Conservation (phyloP, 2,888 invertebrate genomes). For the Tryphoninae sp. region DNA sequence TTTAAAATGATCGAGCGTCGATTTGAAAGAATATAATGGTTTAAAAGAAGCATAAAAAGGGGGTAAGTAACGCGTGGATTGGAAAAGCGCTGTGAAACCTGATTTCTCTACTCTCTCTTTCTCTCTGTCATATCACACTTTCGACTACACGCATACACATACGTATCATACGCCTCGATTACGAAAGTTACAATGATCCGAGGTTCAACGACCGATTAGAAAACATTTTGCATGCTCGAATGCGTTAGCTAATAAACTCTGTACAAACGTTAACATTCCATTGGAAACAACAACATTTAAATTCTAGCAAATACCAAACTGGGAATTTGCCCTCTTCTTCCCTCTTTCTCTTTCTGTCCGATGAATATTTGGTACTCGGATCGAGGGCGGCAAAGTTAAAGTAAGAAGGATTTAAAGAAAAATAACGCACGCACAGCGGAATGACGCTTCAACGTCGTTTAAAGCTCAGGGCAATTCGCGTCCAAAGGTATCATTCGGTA, state of each 20-base stretch:
- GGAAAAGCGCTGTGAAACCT: conserved; percentile 32
- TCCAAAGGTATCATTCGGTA: no score
- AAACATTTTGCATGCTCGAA: conserved; percentile 65
- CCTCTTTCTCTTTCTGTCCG: background rate
- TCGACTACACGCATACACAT: conserved; percentile 28
- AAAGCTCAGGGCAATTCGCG: no score
- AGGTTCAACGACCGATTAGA: conserved; percentile 65
- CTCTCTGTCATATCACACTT: conserved; percentile 36
- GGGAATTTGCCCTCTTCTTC: conserved; percentile 43
- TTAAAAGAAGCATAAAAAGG: background rate
- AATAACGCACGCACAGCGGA: no score
- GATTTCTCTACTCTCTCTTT: conserved; percentile 17
- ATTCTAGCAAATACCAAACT: conserved; percentile 65
- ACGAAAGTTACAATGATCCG: conserved; percentile 60
- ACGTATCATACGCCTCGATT: conserved; percentile 36
- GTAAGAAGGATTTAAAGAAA: background rate
- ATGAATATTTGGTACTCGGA: background rate
- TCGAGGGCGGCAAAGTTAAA: background rate
- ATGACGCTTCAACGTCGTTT: background rate
- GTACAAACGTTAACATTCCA: conserved; percentile 78
- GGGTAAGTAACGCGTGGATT: background rate
- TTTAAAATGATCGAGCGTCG: background rate
- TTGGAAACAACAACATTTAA: conserved; percentile 73
- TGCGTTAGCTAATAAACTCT: conserved; percentile 76
- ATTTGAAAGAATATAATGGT: background rate